Percentiles rank a stretch among this genome's conserved stretches.
Evolutionary conservation across 2,888 invertebrate species (phyloP).

Genomic region (Aleiodes testaceus): DNA sequence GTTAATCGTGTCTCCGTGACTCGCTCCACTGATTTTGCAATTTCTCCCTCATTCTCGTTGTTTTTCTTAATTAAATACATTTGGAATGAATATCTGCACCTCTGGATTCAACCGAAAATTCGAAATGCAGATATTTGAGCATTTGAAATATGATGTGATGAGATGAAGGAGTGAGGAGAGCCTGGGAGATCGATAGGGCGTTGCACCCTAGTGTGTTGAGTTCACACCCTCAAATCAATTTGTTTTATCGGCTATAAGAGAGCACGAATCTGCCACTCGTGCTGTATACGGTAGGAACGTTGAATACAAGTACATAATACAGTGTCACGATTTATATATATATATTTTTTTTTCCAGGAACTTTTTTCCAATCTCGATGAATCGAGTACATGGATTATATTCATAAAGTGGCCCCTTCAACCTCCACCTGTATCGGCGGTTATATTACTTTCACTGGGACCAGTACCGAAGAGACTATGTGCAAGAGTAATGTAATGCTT

Average conservation of each 20-base stretch:
- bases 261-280: background rate
- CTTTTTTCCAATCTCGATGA: background rate
- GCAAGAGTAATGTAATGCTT: slow-evolving; percentile 41
- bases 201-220: slow-evolving; percentile 33
- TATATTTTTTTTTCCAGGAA: slow-evolving; percentile 7
- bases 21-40: slow-evolving; percentile 13
- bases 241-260: slow-evolving; percentile 33
- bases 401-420: slow-evolving; percentile 8
- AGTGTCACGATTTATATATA: background rate
- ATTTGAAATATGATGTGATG: slow-evolving; percentile 26
- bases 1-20: slow-evolving; percentile 15
- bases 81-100: background rate
- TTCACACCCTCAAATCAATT: slow-evolving; percentile 36
- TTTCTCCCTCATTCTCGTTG: background rate
- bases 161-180: background rate
- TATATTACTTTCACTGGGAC: slow-evolving; percentile 32
- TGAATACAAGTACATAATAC: slow-evolving; percentile 9
- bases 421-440: slow-evolving; percentile 36
- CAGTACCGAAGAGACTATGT: slow-evolving; percentile 11
- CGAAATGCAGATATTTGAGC: slow-evolving; percentile 16
- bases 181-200: slow-evolving; percentile 38
- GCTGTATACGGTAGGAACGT: background rate
- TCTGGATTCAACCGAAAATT: background rate
- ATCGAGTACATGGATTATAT: slow-evolving; percentile 9
- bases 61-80: slow-evolving; percentile 5